These are phyloP conservation scores for Liopterus haemorrhoidalis DNA, from an alignment of 2,888 invertebrate genomes.

Conservation along the genomic window DNA sequence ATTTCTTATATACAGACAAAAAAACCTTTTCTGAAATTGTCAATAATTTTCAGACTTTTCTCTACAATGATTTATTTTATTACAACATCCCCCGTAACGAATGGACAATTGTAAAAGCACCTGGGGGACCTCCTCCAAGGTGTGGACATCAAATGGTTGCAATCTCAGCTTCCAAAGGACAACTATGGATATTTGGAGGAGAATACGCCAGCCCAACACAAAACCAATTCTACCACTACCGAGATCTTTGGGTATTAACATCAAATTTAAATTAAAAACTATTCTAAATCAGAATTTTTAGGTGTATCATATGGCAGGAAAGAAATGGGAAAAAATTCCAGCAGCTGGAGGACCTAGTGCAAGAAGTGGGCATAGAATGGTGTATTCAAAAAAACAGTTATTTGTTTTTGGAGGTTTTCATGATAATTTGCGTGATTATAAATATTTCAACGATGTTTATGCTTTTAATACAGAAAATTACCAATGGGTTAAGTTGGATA, in stretches of 20 bases:
- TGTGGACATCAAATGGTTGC: constrained; percentile 84
- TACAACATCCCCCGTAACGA: constrained; percentile 73
- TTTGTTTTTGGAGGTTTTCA: constrained; percentile 88
- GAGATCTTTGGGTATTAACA: constrained; percentile 87
- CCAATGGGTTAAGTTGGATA: constrained; percentile 67
- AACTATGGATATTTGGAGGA: constrained; percentile 80
- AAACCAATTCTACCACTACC: constrained; percentile 88
- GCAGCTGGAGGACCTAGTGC: constrained; percentile 74
- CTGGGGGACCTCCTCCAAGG: constrained; percentile 80
- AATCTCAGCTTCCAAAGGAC: constrained; percentile 67
- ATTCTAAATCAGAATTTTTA: too few species aligned
- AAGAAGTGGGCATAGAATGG: constrained; percentile 85
- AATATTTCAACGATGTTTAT: constrained; percentile 83
- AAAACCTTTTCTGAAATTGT: constrained; percentile 11
- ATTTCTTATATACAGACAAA: too few species aligned
- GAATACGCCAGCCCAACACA: constrained; percentile 88
- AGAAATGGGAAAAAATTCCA: constrained; percentile 79
- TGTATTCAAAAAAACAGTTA: constrained; percentile 67
- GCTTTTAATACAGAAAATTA: constrained; percentile 74
- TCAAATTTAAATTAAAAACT: constrained; percentile 58
- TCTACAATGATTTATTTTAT: constrained; percentile 80
- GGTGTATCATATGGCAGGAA: constrained; percentile 63
- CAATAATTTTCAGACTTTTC: constrained; percentile 57
- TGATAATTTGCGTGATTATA: constrained; percentile 79
- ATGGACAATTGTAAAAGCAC: constrained; percentile 76